Conservation (phyloP, 2,888 invertebrate species). For the Cinara cedri region DNA sequence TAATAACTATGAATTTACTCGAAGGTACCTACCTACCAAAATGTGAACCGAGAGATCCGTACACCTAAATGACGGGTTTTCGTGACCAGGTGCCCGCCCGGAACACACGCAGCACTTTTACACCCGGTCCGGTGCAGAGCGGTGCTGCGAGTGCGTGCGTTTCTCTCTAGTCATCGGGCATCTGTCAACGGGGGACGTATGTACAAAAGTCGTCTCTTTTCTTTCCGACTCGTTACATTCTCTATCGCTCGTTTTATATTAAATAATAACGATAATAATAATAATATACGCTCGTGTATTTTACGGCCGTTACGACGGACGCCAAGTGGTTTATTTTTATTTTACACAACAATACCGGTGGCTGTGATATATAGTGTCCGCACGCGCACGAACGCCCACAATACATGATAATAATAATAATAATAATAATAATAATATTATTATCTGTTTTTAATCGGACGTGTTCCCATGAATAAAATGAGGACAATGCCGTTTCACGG, state of each 20-base stretch:
- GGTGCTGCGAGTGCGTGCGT: not conserved
- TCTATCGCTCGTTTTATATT: not conserved
- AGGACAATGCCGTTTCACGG: conserved; percentile 30
- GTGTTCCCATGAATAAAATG: conserved; percentile 30
- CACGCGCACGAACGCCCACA: not conserved
- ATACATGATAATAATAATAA: not conserved
- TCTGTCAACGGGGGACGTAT: conserved; percentile 9
- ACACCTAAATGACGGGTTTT: too few relatives aligned
- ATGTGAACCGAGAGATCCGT: too few relatives aligned
- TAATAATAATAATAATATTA: not conserved
- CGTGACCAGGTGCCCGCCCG: too few relatives aligned
- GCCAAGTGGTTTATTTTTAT: not conserved
- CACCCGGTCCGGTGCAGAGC: too few relatives aligned
- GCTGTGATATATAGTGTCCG: too few relatives aligned
- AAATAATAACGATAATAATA: conserved; percentile 17
- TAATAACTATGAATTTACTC: too few relatives aligned
- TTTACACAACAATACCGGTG: conserved; percentile 1
- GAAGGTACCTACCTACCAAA: too few relatives aligned
- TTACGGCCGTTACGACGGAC: not conserved
- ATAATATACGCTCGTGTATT: not conserved
- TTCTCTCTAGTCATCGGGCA: not conserved
- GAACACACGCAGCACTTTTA: too few relatives aligned
- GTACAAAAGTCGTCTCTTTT: not conserved
- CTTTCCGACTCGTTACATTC: not conserved
- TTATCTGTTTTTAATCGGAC: conserved; percentile 27